Conservation (phyloP, 2,888 invertebrate species). For the Seladonia tumulorum region DNA sequence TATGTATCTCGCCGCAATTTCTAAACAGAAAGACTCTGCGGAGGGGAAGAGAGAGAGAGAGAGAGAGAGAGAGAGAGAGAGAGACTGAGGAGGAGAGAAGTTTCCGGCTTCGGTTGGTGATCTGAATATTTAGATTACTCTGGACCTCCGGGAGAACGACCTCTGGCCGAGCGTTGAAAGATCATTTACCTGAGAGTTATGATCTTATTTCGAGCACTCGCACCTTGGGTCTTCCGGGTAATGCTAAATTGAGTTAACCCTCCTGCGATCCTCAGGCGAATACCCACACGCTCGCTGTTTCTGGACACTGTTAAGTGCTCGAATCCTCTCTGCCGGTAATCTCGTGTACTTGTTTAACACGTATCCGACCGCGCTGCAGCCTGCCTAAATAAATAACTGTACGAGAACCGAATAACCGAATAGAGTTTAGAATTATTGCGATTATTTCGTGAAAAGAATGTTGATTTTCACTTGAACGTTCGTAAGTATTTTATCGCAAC, state of each 20-base stretch:
- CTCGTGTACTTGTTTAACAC: background rate
- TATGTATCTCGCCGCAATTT: conserved; percentile 56
- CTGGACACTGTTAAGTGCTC: background rate
- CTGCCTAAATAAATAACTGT: too few species aligned
- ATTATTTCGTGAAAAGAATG: background rate
- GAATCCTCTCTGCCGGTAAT: background rate
- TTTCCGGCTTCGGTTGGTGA: conserved; percentile 46
- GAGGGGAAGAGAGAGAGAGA: background rate
- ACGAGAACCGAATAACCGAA: too few species aligned
- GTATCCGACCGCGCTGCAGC: background rate
- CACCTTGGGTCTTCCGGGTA: conserved; percentile 24
- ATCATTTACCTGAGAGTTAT: conserved; percentile 63
- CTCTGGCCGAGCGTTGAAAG: conserved; percentile 44
- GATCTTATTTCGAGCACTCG: conserved; percentile 52
- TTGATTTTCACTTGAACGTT: background rate
- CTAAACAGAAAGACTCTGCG: conserved; percentile 24
- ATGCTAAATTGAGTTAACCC: background rate
- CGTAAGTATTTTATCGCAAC: background rate
- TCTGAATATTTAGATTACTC: conserved; percentile 77
- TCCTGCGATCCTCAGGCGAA: background rate
- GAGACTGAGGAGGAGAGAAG: background rate
- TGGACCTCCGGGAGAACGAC: conserved; percentile 58
- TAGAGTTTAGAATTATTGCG: too few species aligned
- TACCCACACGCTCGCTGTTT: background rate
- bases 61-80: background rate